Evolutionary conservation across 2,888 invertebrate species (phyloP), one percentile per base, ranked within the genome.

Genomic region (Pterobdella sp.): DNA sequence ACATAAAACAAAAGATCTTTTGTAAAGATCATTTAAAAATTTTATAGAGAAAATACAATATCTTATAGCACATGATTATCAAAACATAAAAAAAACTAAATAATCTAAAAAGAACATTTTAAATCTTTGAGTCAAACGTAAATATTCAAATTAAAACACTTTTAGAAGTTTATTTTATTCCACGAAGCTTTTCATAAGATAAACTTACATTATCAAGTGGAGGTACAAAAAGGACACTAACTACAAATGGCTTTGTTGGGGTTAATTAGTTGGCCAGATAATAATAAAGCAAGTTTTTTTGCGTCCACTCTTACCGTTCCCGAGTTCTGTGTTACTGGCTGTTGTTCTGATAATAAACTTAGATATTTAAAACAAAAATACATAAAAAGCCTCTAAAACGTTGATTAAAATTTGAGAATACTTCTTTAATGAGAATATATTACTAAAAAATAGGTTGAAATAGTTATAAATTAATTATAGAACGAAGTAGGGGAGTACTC

Each of bases 231-330:
- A 72, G n/a, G n/a, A n/a, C 14, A 83, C 84, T 81, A 80, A 85
- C 85, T 85, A 80, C 92, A 93, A 34, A 89, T 85, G 0, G 91
- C 88, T 78, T 87, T 86, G 68, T 87, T 87, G 64, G 90, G 90
- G 74, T 89, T 89, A 68, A 92, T 86, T 78, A 91, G 89, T 74
- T 93, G 90, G 26, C 91, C 90, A 60, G 88, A 87, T 3, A 93
- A 85, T 79, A 93, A 92, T 83, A 89, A 89, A 0, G 90, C 86
- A 63, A 93, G 87, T 80, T 90, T 91, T 79, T 90, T 90, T 0
- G 91, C 89, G 79, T 92, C 92, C 1, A 93, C 88, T 22, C 60
- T 56, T 26, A 56, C 60, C 60, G 4, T 4, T 18, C 60, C 60
- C n/a, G n/a, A n/a, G 4, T 7, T n/a, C 60, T 56, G 60, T 26